Percentiles rank a stretch among this genome's conserved stretches.
These are phyloP conservation scores for Stegodyphus mimosarum DNA, from an alignment of 1,140 invertebrate species.

Conservation along the genomic window DNA sequence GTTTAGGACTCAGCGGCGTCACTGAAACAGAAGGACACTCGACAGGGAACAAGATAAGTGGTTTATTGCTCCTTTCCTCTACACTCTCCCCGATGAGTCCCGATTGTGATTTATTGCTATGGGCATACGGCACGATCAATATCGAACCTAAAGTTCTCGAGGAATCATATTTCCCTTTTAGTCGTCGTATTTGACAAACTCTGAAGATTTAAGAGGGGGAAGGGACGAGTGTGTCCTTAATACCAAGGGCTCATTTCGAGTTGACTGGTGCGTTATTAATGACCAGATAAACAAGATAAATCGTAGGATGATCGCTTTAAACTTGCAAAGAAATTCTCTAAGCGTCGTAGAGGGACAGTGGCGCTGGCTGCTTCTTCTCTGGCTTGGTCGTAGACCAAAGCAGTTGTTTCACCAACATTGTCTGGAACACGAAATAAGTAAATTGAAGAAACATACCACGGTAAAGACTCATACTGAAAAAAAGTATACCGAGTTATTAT, in stretches of 20 bases:
- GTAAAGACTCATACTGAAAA: no score
- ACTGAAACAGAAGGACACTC: constrained; percentile 25
- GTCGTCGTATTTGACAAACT: constrained; percentile 24
- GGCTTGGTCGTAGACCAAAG: no score
- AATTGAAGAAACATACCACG: no score
- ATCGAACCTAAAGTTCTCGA: constrained; percentile 15
- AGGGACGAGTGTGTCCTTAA: neutral
- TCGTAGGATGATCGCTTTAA: constrained; percentile 21
- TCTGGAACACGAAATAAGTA: no score
- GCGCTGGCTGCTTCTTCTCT: no score
- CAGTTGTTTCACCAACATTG: no score
- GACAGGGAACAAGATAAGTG: constrained; percentile 37
- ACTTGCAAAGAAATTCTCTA: constrained; percentile 7
- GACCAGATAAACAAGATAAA: constrained; percentile 42
- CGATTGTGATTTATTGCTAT: constrained; percentile 48
- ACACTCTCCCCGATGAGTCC: constrained; percentile 19
- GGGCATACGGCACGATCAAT: constrained; percentile 37
- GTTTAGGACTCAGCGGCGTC: constrained; percentile 37
- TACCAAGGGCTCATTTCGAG: constrained; percentile 35
- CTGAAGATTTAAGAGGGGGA: constrained; percentile 2
- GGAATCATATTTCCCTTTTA: constrained; percentile 47
- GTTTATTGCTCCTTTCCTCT: constrained; percentile 38
- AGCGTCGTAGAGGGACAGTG: neutral
- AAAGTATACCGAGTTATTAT: no score
- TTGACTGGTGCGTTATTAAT: constrained; percentile 21